Conservation (phyloP, 2,113 vertebrate species). For the Cebus imitator region DNA sequence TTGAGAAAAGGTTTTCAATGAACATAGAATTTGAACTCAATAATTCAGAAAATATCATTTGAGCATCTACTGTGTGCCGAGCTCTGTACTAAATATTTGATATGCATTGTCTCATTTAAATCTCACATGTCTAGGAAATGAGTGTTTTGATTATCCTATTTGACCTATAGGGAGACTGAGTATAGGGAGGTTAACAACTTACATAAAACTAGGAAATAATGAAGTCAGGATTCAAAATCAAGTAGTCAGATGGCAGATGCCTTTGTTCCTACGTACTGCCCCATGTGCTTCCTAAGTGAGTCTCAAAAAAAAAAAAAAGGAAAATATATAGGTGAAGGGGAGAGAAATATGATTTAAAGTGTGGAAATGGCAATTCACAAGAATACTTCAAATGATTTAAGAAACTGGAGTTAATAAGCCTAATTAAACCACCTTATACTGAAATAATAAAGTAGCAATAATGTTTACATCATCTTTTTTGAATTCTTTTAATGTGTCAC, state of each 20-base stretch:
- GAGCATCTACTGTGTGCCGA: background rate
- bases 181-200: background rate
- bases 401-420: background rate
- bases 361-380: background rate
- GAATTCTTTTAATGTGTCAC: background rate
- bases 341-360: background rate
- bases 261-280: background rate
- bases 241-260: background rate
- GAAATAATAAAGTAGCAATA: background rate
- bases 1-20: background rate
- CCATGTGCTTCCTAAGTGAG: background rate
- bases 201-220: background rate
- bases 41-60: background rate
- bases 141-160: background rate
- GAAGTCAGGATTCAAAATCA: background rate
- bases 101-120: background rate
- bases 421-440: background rate
- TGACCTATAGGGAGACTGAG: background rate
- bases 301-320: background rate
- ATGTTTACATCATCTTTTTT: background rate
- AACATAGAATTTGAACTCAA: background rate
- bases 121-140: background rate
- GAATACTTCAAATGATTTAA: conserved; percentile 11
- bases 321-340: background rate
- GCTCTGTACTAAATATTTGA: background rate